Base-by-base conservation (phyloP, 2,113 vertebrate genomes). In the Cairina moschata region DNA sequence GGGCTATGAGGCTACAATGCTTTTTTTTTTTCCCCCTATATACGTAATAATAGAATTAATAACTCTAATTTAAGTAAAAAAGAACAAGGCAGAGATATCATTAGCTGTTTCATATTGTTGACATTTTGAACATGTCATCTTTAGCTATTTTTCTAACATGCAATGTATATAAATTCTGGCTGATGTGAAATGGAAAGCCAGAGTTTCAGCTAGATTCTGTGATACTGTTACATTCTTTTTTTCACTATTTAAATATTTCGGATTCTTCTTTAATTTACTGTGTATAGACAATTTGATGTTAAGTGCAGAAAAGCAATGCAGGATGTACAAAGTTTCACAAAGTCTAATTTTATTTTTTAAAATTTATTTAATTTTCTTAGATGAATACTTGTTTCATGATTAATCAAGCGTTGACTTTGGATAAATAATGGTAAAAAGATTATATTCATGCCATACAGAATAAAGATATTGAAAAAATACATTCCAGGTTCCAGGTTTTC, bases 261-360 rank as follows among this genome's bases (percentile, higher is more conserved):
- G 3, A 8, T n/a, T 42, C 72, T 77, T 40, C 13, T 36, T 4
- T 68, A 8, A 32, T 11, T 12, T 3, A 9, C 21, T 50, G 3
- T 31, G 48, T 0, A 3, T 25, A 67, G 17, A 63, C 6, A 87
- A 62, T 3, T 38, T 65, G 29, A 89, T 34, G 68, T 36, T 28
- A 46, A 83, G 31, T 36, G 7, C 22, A 54, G 5, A 91, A 66
- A 81, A 92, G 21, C 8, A 28, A 28, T 8, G 59, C 86, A 63
- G 22, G 11, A 46, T 17, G 65, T 18, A 67, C 1, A 9, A 89
- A 56, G 18, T 20, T 93, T 40, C 26, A 92, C 14, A 56, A 8
- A 9, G 21, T 4, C 91, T 74, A 73, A 66, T 65, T 97, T 97
- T 96, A 93, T 97, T 97, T 96, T 86, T 36, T 42, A 50, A 96